Evolutionary conservation across 2,113 vertebrate species (phyloP).

Genomic region (Propithecus coquereli): DNA sequence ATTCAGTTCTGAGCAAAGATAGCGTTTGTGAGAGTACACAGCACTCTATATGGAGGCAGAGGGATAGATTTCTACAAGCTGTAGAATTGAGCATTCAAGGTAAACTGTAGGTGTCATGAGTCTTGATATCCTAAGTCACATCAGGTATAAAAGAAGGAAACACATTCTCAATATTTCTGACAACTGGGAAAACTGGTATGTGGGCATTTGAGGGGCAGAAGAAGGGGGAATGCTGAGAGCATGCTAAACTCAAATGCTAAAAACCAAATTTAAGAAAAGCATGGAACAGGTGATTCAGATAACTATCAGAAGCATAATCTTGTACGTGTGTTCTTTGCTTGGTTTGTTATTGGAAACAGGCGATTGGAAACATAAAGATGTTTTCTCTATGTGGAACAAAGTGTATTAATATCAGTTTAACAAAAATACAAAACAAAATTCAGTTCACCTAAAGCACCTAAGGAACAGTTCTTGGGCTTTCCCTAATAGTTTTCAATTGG

Average conservation of each 20-base stretch:
- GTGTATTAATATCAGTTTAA: not conserved
- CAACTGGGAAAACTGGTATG: not conserved
- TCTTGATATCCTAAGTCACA: not conserved
- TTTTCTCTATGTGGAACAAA: not conserved
- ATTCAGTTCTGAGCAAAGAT: not conserved
- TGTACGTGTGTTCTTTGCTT: not conserved
- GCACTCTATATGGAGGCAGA: accelerated
- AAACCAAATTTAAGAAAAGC: not conserved
- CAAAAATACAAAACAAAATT: not conserved
- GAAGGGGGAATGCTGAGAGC: not conserved
- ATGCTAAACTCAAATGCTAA: not conserved
- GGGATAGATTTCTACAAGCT: accelerated
- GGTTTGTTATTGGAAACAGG: not conserved
- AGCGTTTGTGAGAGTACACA: not conserved
- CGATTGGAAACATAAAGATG: not conserved
- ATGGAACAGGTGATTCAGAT: not conserved
- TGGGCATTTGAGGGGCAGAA: not conserved
- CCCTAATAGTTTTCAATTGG: not conserved
- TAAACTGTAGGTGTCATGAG: not conserved
- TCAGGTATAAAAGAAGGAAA: not conserved
- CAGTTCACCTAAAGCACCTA: not conserved
- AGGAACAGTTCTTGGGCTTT: not conserved
- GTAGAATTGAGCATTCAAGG: not conserved
- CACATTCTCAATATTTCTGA: not conserved
- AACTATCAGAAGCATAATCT: accelerated